A percentile compares a stretch with the other conserved stretches of the same genome.
phyloP scores from a whole-genome alignment of 1,140 invertebrate genomes.

The Drosophila grimshawi region DNA sequence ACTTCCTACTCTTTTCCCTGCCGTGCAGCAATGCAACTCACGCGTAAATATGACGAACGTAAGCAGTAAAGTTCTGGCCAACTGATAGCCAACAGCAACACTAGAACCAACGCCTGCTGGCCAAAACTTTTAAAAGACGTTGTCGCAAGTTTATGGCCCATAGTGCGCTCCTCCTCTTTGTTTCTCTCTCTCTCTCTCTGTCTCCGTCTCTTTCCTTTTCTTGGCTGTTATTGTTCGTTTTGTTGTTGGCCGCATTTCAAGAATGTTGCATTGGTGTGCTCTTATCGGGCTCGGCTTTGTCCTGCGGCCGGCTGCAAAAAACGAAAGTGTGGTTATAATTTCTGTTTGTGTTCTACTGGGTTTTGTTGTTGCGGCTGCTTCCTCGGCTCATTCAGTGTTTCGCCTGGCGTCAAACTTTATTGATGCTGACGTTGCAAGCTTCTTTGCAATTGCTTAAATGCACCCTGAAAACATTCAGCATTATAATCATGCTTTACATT shows the following conservation, averaged over 20 bases:
- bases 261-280: slow-evolving; percentile 54
- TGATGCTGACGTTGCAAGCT: slow-evolving; percentile 34
- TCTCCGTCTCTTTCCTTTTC: neutral
- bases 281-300: slow-evolving; percentile 43
- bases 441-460: slow-evolving; percentile 58
- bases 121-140: slow-evolving; percentile 59
- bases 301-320: slow-evolving; percentile 57
- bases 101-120: slow-evolving; percentile 52
- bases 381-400: slow-evolving; percentile 25
- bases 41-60: slow-evolving; percentile 82
- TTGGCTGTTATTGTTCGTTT: slow-evolving; percentile 9
- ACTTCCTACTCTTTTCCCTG: neutral
- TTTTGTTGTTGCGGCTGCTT: slow-evolving; percentile 18
- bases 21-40: slow-evolving; percentile 50
- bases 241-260: slow-evolving; percentile 72
- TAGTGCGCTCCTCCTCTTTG: slow-evolving; percentile 18
- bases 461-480: slow-evolving; percentile 37
- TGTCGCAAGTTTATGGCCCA: slow-evolving; percentile 74
- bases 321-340: slow-evolving; percentile 77
- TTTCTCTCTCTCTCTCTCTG: neutral
- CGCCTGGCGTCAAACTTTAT: slow-evolving; percentile 43
- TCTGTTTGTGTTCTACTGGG: slow-evolving; percentile 25
- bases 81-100: slow-evolving; percentile 75
- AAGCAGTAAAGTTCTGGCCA: slow-evolving; percentile 81
- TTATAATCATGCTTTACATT: slow-evolving; percentile 46